Evolutionary conservation across 2,888 invertebrate genomes (phyloP).

Genomic region (Endotricha flammealis): DNA sequence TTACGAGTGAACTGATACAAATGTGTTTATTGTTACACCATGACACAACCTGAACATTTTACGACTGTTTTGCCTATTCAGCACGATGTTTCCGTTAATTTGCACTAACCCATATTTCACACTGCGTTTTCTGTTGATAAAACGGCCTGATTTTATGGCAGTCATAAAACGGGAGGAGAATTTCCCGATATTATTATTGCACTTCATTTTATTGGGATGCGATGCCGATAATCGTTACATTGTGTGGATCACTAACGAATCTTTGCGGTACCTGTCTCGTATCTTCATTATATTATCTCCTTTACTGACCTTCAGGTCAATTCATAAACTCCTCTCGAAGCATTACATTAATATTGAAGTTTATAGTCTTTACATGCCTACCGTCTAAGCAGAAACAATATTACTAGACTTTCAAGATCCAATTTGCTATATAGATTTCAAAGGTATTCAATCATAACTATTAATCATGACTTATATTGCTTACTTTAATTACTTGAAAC

Average conservation of each 20-base stretch:
- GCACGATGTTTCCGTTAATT: slow-evolving; percentile 24
- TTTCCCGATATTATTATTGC: slow-evolving; percentile 52
- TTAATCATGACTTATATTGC: not conserved
- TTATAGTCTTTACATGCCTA: no score
- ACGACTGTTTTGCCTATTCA: slow-evolving; percentile 9
- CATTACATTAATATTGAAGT: slow-evolving; percentile 2
- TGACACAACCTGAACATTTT: slow-evolving; percentile 1
- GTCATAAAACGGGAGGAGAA: slow-evolving; percentile 44
- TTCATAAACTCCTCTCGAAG: not conserved
- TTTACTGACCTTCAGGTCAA: not conserved
- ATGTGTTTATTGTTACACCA: no score
- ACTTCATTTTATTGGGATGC: slow-evolving; percentile 40
- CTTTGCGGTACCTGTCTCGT: slow-evolving; percentile 5
- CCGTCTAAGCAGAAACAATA: no score
- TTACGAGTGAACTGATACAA: no score
- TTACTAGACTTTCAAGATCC: no score
- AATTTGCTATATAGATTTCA: no score
- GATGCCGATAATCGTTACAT: slow-evolving; percentile 31
- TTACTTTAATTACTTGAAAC: no score
- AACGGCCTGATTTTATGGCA: slow-evolving; percentile 40
- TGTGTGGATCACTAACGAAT: slow-evolving; percentile 28
- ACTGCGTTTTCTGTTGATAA: slow-evolving; percentile 32
- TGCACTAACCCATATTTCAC: slow-evolving; percentile 25
- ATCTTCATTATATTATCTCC: not conserved
- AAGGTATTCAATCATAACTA: no score